A percentile compares a stretch with the other conserved stretches of the same genome.
These are phyloP conservation scores for Argya squamiceps DNA, from an alignment of 2,797 vertebrate genomes.

Conservation along the genomic window DNA sequence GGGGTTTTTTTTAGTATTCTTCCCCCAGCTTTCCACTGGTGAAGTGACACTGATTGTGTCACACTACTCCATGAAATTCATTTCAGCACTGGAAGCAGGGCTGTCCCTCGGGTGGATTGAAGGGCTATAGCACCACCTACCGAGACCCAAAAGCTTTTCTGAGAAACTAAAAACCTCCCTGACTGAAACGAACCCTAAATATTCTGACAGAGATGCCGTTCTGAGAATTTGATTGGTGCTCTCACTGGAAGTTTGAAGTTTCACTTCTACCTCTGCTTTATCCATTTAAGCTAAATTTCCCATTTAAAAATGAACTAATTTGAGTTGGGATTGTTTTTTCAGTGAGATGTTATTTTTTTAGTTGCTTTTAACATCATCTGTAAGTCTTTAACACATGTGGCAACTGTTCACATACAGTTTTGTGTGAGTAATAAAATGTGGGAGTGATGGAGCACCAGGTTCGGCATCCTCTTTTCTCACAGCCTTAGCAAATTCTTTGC, in stretches of 20 bases:
- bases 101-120: background rate
- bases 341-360: background rate
- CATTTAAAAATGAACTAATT: background rate
- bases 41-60: background rate
- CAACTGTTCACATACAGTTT: background rate
- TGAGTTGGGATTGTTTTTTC: background rate
- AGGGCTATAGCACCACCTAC: conserved; percentile 35
- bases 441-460: background rate
- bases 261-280: background rate
- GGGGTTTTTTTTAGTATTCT: background rate
- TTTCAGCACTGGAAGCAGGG: background rate
- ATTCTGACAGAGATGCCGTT: background rate
- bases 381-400: background rate
- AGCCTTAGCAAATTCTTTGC: background rate
- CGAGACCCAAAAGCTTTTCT: background rate
- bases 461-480: background rate
- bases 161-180: background rate
- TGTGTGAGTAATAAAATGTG: background rate
- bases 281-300: background rate
- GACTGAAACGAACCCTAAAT: background rate
- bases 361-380: background rate
- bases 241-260: background rate
- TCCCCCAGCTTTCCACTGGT: background rate
- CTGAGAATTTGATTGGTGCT: background rate
- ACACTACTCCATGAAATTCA: background rate